phyloP scores from a whole-genome alignment of 2,113 vertebrate genomes.

The Collichthys lucidus region DNA sequence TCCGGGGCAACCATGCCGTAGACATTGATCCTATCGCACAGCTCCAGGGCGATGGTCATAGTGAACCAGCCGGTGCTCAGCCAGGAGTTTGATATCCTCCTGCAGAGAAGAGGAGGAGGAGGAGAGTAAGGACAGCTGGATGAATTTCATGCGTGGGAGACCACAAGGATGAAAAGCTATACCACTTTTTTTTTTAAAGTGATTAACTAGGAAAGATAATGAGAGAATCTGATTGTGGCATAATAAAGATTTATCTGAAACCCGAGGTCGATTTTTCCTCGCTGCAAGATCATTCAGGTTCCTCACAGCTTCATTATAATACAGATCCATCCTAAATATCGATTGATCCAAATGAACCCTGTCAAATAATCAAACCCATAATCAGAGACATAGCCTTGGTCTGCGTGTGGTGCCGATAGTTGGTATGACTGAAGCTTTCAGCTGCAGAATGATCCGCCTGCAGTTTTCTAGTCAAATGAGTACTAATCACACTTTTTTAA shows the following conservation, averaged over 20 bases:
- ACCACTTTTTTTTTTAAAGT: constrained; percentile 15
- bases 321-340: constrained; percentile 62
- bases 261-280: constrained; percentile 55
- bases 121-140: constrained; percentile 17
- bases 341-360: constrained; percentile 63
- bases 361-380: constrained; percentile 74
- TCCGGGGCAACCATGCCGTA: constrained; percentile 99
- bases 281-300: constrained; percentile 54
- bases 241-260: constrained; percentile 63
- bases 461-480: not conserved
- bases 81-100: constrained; percentile 98
- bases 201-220: constrained; percentile 51
- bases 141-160: constrained; percentile 31
- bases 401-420: constrained; percentile 14
- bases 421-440: constrained; percentile 27
- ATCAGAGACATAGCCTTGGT: constrained; percentile 53
- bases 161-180: constrained; percentile 6
- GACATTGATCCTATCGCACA: constrained; percentile 96
- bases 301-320: constrained; percentile 69
- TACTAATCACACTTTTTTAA: constrained; percentile 27
- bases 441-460: constrained; percentile 6
- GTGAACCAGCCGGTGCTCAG: constrained; percentile 99
- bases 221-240: constrained; percentile 41
- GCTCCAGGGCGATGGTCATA: constrained; percentile 97
- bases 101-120: constrained; percentile 74